A percentile compares a stretch with the other conserved stretches of the same genome.
Conservation (phyloP, 1,140 invertebrate species). For the Brachionus koreanus region DNA sequence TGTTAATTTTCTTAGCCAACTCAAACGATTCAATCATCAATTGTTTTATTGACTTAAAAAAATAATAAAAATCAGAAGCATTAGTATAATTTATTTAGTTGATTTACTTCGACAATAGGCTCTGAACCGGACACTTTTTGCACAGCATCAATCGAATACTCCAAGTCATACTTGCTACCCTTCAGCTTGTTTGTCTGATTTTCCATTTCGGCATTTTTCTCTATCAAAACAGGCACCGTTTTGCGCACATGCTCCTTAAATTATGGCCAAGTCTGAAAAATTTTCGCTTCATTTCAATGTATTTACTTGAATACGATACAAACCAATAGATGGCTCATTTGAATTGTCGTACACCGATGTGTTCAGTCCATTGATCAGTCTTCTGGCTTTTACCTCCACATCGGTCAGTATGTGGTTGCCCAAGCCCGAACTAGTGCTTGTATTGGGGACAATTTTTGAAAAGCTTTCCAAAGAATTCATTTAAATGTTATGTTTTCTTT, state of each 20-base stretch:
- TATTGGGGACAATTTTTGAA: not conserved
- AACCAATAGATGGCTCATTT: conserved; percentile 34
- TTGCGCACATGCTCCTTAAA: conserved; percentile 33
- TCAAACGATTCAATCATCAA: conserved; percentile 4
- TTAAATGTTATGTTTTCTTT: not conserved
- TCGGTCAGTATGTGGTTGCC: conserved; percentile 11
- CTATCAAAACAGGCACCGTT: not conserved
- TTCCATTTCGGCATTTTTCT: not conserved
- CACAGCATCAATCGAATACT: conserved; percentile 34
- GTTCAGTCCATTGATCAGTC: not conserved
- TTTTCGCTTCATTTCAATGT: not conserved
- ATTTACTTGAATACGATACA: conserved; percentile 41
- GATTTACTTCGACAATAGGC: not conserved
- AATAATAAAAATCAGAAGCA: not conserved
- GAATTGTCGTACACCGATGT: not conserved
- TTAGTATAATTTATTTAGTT: not conserved
- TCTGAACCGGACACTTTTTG: not conserved
- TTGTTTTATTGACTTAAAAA: not conserved
- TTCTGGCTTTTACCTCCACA: conserved; percentile 4
- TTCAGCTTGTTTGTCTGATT: not conserved
- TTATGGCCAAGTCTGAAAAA: not conserved
- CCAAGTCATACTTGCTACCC: conserved; percentile 22
- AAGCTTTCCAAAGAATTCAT: conserved; percentile 43
- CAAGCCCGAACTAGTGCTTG: not conserved
- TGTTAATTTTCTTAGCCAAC: not conserved